These are phyloP conservation scores for Cyprinodon variegatus DNA, from an alignment of 2,113 vertebrate species.

Conservation along the genomic window DNA sequence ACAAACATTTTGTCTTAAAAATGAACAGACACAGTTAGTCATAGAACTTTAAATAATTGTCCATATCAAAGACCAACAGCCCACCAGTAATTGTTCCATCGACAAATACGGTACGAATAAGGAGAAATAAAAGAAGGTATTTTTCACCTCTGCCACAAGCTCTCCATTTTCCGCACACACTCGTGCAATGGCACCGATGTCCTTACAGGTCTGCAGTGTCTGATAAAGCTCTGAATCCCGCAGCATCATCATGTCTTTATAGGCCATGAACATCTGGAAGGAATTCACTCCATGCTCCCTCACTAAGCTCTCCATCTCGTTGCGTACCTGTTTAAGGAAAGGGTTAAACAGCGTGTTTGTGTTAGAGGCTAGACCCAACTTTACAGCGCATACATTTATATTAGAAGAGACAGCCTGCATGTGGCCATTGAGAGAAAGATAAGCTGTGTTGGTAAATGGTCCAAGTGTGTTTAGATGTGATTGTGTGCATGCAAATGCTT, in stretches of 20 bases:
- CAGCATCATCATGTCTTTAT: constrained; percentile 97
- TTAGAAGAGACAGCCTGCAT: background rate
- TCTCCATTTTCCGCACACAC: constrained; percentile 96
- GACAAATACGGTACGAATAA: background rate
- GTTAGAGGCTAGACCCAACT: background rate
- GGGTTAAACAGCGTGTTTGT: background rate
- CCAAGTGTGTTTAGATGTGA: constrained; percentile 1
- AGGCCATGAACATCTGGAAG: constrained; percentile 98
- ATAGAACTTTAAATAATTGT: background rate
- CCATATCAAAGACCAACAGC: background rate
- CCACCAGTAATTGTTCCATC: too few species aligned
- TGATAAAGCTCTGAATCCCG: constrained; percentile 95
- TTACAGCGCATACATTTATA: background rate
- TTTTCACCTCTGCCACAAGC: constrained; percentile 90
- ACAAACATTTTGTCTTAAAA: background rate
- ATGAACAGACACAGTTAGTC: too few species aligned
- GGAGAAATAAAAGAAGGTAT: background rate
- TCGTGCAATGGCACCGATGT: constrained; percentile 90
- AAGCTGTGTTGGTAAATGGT: background rate
- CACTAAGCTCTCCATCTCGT: constrained; percentile 94
- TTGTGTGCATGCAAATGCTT: background rate
- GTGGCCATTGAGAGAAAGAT: too few species aligned
- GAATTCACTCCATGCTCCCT: constrained; percentile 96
- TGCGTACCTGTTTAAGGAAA: constrained; percentile 82
- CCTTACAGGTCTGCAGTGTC: constrained; percentile 89